Evolutionary conservation across 2,113 vertebrate species (phyloP).

Genomic region (Ia io): DNA sequence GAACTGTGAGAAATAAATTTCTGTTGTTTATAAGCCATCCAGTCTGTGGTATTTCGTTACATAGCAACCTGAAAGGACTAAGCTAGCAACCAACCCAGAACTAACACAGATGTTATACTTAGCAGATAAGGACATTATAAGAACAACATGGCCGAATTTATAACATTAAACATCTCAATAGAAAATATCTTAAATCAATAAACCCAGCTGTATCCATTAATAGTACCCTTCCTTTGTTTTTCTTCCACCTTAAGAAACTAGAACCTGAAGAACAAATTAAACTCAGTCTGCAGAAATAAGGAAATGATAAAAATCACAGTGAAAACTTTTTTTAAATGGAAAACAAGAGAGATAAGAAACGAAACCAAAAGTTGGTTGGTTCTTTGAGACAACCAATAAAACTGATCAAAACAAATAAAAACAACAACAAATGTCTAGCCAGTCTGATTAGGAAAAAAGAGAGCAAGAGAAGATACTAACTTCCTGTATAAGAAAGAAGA

Average conservation of each 20-base stretch:
- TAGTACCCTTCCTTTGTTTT: too few relatives aligned
- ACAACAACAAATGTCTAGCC: not conserved
- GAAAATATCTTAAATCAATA: slow-evolving; percentile 35
- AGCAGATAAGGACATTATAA: not conserved
- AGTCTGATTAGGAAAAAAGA: not conserved
- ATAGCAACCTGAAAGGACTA: not conserved
- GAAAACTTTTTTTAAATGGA: not conserved
- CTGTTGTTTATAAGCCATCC: not conserved
- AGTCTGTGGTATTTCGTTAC: not conserved
- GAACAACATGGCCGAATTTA: not conserved
- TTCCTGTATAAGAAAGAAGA: not conserved
- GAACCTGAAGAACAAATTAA: slow-evolving; percentile 6
- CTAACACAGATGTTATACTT: not conserved
- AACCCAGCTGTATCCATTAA: not conserved
- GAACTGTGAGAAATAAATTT: not conserved
- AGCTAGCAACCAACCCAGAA: not conserved
- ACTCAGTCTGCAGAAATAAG: not conserved
- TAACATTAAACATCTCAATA: not conserved
- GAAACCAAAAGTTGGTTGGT: not conserved
- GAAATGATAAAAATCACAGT: not conserved
- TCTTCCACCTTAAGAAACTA: not conserved
- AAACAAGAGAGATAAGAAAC: not conserved
- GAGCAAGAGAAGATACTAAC: not conserved
- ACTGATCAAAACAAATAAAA: not conserved
- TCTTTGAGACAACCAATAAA: slow-evolving; percentile 31